Percentiles rank a stretch among this genome's conserved stretches.
These are phyloP conservation scores for Stichopus chloronotus DNA, from an alignment of 35 echinoderm and acorn worm genomes.

Conservation along the genomic window DNA sequence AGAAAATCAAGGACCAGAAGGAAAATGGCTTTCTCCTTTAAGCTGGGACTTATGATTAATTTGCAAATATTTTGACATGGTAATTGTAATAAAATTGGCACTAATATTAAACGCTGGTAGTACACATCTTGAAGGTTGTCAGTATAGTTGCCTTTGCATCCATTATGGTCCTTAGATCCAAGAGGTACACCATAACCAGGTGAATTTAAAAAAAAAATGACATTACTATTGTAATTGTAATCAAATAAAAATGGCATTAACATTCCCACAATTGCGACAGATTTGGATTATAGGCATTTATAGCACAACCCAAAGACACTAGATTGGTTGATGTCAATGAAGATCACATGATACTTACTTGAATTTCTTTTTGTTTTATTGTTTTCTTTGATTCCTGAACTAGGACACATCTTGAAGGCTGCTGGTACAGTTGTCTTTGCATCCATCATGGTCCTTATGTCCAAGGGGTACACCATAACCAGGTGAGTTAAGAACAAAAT, in stretches of 20 bases:
- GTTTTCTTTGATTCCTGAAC: background rate
- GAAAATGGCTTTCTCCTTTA: too few species aligned
- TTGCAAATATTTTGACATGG: too few species aligned
- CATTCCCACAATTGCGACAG: too few species aligned
- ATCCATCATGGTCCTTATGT: background rate
- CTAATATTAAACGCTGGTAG: background rate
- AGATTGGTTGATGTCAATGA: too few species aligned
- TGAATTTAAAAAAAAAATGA: background rate
- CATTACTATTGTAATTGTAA: too few species aligned
- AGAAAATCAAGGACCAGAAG: too few species aligned
- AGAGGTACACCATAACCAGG: constrained; percentile 23
- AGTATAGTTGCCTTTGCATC: constrained; percentile 6
- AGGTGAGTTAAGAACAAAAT: background rate
- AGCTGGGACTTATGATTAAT: too few species aligned
- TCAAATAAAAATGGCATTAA: too few species aligned
- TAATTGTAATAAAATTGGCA: too few species aligned
- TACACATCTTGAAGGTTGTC: background rate
- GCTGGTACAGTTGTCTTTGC: constrained; percentile 18
- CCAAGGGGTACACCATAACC: constrained; percentile 18
- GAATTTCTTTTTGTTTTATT: background rate
- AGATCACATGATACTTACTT: too few species aligned
- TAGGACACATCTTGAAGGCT: constrained; percentile 9
- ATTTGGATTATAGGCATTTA: too few species aligned
- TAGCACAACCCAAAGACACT: too few species aligned
- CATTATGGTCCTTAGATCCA: background rate